phyloP scores from a whole-genome alignment of 2,888 invertebrate species.

The Caenorhabditis imperialis region DNA sequence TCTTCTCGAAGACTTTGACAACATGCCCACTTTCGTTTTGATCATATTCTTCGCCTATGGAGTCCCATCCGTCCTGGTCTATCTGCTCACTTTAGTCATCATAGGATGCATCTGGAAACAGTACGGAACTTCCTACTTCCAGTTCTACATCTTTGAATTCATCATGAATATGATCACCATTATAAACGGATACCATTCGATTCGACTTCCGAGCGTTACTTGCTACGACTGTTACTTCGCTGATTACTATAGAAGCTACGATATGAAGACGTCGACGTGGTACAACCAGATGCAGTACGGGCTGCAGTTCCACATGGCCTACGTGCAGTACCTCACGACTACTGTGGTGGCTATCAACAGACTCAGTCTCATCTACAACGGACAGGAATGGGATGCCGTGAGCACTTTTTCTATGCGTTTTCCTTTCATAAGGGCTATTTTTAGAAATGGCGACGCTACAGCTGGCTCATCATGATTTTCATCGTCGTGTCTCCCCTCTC shows the following conservation, averaged over 20 bases:
- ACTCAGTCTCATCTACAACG: slow-evolving; percentile 7
- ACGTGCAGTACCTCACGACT: slow-evolving; percentile 20
- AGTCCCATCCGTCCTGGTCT: slow-evolving; percentile 16
- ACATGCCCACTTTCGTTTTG: not conserved
- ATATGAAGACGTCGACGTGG: not conserved
- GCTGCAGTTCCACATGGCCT: slow-evolving; percentile 29
- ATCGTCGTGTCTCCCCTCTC: slow-evolving; percentile 5
- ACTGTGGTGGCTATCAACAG: slow-evolving; percentile 22
- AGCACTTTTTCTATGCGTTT: no score
- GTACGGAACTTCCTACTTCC: slow-evolving; percentile 18
- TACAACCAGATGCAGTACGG: not conserved
- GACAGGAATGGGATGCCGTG: no score
- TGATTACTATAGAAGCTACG: slow-evolving; percentile 3
- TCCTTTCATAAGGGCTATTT: no score
- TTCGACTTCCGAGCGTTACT: slow-evolving; percentile 7
- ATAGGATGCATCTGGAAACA: not conserved
- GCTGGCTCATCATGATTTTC: slow-evolving; percentile 15
- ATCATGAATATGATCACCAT: slow-evolving; percentile 19
- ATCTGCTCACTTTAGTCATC: slow-evolving; percentile 8
- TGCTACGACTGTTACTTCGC: slow-evolving; percentile 11
- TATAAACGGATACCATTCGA: slow-evolving; percentile 1
- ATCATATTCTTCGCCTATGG: slow-evolving; percentile 9
- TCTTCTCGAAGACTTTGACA: no score
- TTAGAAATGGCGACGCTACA: slow-evolving; percentile 14
- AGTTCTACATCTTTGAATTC: slow-evolving; percentile 20